Percentiles rank a stretch among this genome's conserved stretches.
phyloP scores from a whole-genome alignment of 1,140 invertebrate species.

The Camponotus vicinus region DNA sequence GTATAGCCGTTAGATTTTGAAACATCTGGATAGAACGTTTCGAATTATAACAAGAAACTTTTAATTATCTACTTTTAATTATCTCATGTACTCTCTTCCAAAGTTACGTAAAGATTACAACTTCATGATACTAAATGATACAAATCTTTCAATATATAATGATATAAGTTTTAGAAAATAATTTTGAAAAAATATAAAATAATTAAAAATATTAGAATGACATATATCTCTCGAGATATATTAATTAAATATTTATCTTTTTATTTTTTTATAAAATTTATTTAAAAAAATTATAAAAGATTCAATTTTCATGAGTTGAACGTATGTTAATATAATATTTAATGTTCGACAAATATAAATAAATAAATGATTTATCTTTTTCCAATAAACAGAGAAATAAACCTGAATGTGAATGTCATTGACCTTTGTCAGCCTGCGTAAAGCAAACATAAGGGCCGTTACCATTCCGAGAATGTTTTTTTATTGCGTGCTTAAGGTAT shows the following conservation, averaged over 20 bases:
- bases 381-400: background rate
- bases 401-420: constrained; percentile 22
- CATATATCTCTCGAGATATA: background rate
- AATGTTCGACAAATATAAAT: background rate
- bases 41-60: constrained; percentile 28
- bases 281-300: too few species aligned
- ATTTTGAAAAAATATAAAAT: background rate
- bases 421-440: constrained; percentile 39
- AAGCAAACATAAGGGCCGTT: constrained; percentile 43
- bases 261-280: background rate
- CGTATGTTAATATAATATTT: too few species aligned
- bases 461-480: constrained; percentile 43
- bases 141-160: background rate
- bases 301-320: too few species aligned
- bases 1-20: constrained; percentile 14
- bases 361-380: constrained; percentile 20
- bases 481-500: constrained; percentile 45
- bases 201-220: background rate
- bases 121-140: constrained; percentile 2
- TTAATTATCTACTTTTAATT: background rate
- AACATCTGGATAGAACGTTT: background rate
- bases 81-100: too few species aligned
- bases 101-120: constrained; percentile 2
- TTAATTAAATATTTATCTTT: constrained; percentile 3
- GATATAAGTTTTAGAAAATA: background rate